Percentiles rank a stretch among this genome's conserved stretches.
Evolutionary conservation across 2,113 vertebrate genomes (phyloP).

Genomic region (Corapipo altera): DNA sequence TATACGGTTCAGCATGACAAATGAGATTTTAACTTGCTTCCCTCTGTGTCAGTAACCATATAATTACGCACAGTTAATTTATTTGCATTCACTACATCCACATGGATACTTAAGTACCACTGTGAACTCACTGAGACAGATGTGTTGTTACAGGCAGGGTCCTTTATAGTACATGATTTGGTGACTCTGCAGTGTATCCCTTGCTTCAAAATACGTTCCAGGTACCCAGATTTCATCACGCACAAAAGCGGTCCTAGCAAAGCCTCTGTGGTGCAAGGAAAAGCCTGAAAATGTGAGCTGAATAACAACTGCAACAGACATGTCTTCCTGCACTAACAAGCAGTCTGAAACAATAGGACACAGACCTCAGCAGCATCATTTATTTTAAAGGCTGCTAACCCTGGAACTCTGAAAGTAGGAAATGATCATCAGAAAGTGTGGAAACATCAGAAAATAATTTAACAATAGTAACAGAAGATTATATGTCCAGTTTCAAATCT

Average conservation of each 20-base stretch:
- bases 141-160: neutral
- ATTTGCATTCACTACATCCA: neutral
- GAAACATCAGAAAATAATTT: neutral
- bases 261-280: neutral
- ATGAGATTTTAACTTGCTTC: neutral
- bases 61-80: neutral
- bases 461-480: neutral
- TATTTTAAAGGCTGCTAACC: neutral
- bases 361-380: neutral
- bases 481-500: neutral
- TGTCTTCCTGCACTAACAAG: neutral
- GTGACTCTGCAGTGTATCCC: slow-evolving; percentile 31
- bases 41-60: neutral
- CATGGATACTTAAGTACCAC: neutral
- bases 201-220: neutral
- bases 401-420: neutral
- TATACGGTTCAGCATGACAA: neutral
- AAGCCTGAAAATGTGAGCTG: neutral
- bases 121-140: neutral
- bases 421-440: neutral
- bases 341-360: neutral
- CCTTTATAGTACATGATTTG: neutral
- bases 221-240: neutral
- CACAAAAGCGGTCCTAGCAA: neutral
- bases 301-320: neutral